These are phyloP conservation scores for Ligdia adustata DNA, from an alignment of 2,888 invertebrate species.

Conservation along the genomic window DNA sequence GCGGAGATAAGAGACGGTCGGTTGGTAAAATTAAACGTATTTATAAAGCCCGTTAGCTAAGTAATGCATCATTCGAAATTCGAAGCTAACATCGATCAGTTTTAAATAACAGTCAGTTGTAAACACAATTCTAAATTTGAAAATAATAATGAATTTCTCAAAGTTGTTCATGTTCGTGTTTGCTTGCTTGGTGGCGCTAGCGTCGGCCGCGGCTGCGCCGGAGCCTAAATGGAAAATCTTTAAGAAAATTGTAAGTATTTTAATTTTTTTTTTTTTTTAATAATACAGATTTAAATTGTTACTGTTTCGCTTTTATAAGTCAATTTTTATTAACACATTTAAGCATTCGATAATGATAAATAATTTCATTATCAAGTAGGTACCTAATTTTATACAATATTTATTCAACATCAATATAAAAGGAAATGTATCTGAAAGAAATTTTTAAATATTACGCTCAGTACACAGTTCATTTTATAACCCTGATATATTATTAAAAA, in stretches of 20 bases:
- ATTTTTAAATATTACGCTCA: too few relatives aligned
- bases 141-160: constrained; percentile 57
- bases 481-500: too few relatives aligned
- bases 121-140: constrained; percentile 25
- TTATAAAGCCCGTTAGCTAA: constrained; percentile 3
- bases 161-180: constrained; percentile 53
- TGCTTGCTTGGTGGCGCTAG: constrained; percentile 50
- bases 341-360: too few relatives aligned
- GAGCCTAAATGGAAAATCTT: constrained; percentile 59
- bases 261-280: too few relatives aligned
- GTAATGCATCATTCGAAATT: constrained; percentile 25
- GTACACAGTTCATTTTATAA: too few relatives aligned
- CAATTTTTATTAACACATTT: too few relatives aligned
- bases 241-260: constrained; percentile 66
- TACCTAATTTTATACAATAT: too few relatives aligned
- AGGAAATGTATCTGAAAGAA: too few relatives aligned
- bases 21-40: constrained; percentile 7
- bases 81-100: constrained; percentile 6
- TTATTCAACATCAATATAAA: too few relatives aligned
- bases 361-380: too few relatives aligned
- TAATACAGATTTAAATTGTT: too few relatives aligned
- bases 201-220: constrained; percentile 51
- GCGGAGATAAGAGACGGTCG: not conserved
- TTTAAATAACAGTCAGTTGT: constrained; percentile 13
- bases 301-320: too few relatives aligned